Base-by-base conservation (phyloP, 2,113 vertebrate genomes). In the Seriola aureovittata region DNA sequence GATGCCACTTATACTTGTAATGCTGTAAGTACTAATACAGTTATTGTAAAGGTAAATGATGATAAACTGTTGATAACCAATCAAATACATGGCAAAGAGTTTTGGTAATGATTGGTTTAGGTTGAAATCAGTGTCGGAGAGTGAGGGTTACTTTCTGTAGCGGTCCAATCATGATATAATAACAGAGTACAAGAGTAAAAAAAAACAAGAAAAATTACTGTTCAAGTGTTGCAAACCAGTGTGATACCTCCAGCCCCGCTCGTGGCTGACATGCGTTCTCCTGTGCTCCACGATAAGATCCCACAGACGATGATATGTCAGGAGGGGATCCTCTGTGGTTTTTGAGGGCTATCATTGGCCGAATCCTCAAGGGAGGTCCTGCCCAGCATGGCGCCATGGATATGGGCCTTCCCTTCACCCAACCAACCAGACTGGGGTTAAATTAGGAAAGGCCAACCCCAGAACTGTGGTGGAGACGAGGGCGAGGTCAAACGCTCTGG, bases 401-500 rank as follows among this genome's bases (percentile, higher is more conserved):
- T 55, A 71, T 75, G 85, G 84, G 83, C 85, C 80, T 79, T 85
- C 70, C 72, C 86, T 86, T 85, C 25, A 48, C 84, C 80, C 62
- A 63, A 78, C 78, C 87, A 86, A 83, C 80, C 82, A 87, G 80
- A 81, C 83, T 50, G 71, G 80, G 83, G 86, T 92, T 93, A 94
- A 92, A 94, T 93, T 91, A 88, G 89, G 88, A 93, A 90, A 74
- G 73, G 85, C 89, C 78, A 91, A 91, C 93, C 91, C 90, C 83
- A 93, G 82, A 92, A 67, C 63, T 89, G 85, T 81, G 91, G 93
- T 81, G 58, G 66, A 82, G 91, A 81, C 58, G 69, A 89, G 91
- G 92, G 88, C 76, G 92, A 93, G 93, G 93, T 94, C 92, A 92
- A 84, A 91, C 71, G 76, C 88, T 86, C 60, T 69, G 67, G 85